These are phyloP conservation scores for Drosophila stalkeri DNA, from an alignment of 2,888 invertebrate genomes.

Conservation along the genomic window DNA sequence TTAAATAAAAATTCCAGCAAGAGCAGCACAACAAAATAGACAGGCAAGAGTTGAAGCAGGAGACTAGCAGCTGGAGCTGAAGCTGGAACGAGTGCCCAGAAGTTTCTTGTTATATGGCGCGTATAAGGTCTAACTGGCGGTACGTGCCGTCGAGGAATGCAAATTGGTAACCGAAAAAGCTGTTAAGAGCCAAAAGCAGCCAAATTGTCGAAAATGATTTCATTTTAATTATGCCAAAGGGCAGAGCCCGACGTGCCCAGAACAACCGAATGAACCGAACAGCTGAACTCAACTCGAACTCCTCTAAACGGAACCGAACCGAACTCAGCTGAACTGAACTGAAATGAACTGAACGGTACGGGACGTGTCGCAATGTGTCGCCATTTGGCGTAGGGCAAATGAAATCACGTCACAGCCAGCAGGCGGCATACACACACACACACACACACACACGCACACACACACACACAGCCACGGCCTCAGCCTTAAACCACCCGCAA, in stretches of 20 bases:
- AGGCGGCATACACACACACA: conserved; percentile 13
- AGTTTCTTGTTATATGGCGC: conserved; percentile 58
- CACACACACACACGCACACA: neutral
- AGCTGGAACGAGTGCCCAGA: conserved; percentile 25
- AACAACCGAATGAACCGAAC: conserved; percentile 7
- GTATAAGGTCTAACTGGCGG: conserved; percentile 49
- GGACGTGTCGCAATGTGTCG: conserved; percentile 76
- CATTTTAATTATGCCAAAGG: conserved; percentile 80
- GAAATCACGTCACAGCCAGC: conserved; percentile 76
- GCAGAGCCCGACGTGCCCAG: conserved; percentile 26
- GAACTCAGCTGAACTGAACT: conserved; percentile 13
- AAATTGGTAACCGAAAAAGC: conserved; percentile 59
- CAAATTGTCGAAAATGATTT: conserved; percentile 79
- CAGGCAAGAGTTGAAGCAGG: conserved; percentile 15
- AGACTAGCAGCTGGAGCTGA: neutral
- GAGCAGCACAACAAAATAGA: conserved; percentile 42
- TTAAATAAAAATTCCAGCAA: conserved; percentile 78
- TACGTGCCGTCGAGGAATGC: conserved; percentile 54
- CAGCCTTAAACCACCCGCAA: conserved; percentile 51
- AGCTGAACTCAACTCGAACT: conserved; percentile 6
- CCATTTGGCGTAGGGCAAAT: conserved; percentile 69
- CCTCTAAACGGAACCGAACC: conserved; percentile 5
- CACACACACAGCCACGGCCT: neutral
- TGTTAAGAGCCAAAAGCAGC: conserved; percentile 50
- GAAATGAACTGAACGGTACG: conserved; percentile 14